A percentile compares a stretch with the other conserved stretches of the same genome.
Evolutionary conservation across 1,140 invertebrate genomes (phyloP).

Genomic region (Bactericera cockerelli): DNA sequence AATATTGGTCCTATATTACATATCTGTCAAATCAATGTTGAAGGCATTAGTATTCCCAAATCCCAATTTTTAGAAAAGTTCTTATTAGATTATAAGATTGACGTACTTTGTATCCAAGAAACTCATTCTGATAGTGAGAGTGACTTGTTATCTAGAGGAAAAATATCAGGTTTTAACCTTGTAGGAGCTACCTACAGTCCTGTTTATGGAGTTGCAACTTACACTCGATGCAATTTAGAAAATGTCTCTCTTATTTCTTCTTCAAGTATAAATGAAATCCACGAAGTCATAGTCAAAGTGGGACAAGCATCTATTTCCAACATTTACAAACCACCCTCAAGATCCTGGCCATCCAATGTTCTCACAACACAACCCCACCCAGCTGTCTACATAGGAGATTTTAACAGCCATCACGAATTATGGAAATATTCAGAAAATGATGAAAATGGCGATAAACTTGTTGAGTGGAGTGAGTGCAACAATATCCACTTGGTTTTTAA

Average conservation of each 20-base stretch:
- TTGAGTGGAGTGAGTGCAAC: conserved; percentile 7
- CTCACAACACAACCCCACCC: conserved; percentile 12
- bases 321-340: conserved; percentile 15
- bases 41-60: too few relatives aligned
- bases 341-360: neutral
- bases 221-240: neutral
- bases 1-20: too few relatives aligned
- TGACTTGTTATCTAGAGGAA: too few relatives aligned
- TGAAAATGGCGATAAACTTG: conserved; percentile 8
- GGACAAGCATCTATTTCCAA: conserved; percentile 4
- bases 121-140: too few relatives aligned
- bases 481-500: conserved; percentile 23
- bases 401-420: conserved; percentile 11
- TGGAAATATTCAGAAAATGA: conserved; percentile 12
- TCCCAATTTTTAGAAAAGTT: too few relatives aligned
- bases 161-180: neutral
- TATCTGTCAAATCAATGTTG: too few relatives aligned
- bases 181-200: conserved; percentile 6
- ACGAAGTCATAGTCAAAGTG: conserved; percentile 10
- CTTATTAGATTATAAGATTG: too few relatives aligned
- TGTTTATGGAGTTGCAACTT: conserved; percentile 6
- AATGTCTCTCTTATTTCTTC: conserved; percentile 25
- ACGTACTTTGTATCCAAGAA: too few relatives aligned
- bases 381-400: conserved; percentile 13
- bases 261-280: neutral